These are phyloP conservation scores for Psittacula cyanocephala DNA, from an alignment of 2,113 vertebrate genomes.

Conservation along the genomic window DNA sequence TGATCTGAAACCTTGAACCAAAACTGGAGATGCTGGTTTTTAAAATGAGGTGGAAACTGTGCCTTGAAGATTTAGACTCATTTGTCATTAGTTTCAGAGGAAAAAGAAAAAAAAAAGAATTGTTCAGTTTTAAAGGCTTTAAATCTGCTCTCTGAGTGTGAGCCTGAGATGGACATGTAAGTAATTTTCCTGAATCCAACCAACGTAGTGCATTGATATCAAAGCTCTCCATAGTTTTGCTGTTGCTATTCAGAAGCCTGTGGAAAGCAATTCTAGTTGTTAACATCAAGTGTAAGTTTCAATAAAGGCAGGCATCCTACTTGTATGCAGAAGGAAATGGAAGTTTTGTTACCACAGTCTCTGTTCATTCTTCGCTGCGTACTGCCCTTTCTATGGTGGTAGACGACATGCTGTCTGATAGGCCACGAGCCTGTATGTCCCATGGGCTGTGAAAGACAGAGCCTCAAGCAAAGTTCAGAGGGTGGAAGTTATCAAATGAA, in stretches of 20 bases:
- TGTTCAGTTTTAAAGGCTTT: not conserved
- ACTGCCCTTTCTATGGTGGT: not conserved
- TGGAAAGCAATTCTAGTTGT: not conserved
- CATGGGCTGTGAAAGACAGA: not conserved
- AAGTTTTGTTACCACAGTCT: not conserved
- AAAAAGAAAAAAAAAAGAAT: not conserved
- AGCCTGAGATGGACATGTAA: not conserved
- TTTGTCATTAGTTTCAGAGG: not conserved
- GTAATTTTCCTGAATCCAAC: not conserved
- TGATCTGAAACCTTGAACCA: not conserved
- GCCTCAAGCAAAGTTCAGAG: not conserved
- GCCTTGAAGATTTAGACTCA: not conserved
- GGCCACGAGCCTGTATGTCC: not conserved
- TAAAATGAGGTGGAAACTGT: not conserved
- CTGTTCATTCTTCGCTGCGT: not conserved
- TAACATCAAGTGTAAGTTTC: accelerated
- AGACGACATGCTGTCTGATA: accelerated
- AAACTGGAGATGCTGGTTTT: not conserved
- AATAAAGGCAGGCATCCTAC: not conserved
- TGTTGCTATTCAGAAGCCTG: not conserved
- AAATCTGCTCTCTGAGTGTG: not conserved
- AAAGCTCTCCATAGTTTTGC: not conserved
- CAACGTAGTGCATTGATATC: not conserved
- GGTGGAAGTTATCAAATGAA: not conserved
- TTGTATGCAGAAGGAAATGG: not conserved